Percentiles rank a stretch among this genome's conserved stretches.
phyloP scores from a whole-genome alignment of 2,888 invertebrate species.

The Melanostoma mellinum region DNA sequence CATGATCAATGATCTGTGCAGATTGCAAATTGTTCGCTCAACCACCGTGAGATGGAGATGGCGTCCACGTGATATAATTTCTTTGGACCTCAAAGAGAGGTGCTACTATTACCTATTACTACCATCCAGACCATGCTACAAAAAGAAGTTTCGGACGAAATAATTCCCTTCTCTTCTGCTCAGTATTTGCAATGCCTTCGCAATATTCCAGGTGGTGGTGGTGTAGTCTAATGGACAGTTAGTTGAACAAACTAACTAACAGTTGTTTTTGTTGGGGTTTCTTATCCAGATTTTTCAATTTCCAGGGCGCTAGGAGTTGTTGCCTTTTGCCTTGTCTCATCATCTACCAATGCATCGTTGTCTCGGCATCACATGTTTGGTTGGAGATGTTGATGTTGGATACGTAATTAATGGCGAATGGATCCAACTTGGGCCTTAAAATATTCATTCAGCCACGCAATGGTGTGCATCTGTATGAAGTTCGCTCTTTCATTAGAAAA shows the following conservation, averaged over 20 bases:
- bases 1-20: conserved; percentile 72
- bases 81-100: conserved; percentile 25
- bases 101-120: conserved; percentile 11
- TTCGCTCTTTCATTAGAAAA: conserved; percentile 54
- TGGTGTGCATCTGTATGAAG: conserved; percentile 15
- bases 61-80: conserved; percentile 69
- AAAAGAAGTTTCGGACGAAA: background rate
- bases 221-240: conserved; percentile 60
- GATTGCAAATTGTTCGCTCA: conserved; percentile 68
- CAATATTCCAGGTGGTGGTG: conserved; percentile 50
- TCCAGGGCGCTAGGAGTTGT: background rate
- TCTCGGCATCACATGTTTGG: conserved; percentile 14
- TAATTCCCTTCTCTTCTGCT: conserved; percentile 2
- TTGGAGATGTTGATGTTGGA: conserved; percentile 32
- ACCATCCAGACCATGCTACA: background rate
- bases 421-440: conserved; percentile 44
- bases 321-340: conserved; percentile 8
- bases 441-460: conserved; percentile 50
- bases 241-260: conserved; percentile 62
- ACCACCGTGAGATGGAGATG: conserved; percentile 35
- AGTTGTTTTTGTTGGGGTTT: conserved; percentile 43
- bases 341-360: conserved; percentile 41
- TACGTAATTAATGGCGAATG: conserved; percentile 62
- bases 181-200: conserved; percentile 2
- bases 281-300: conserved; percentile 59